Percentiles rank a stretch among this genome's conserved stretches.
Evolutionary conservation across 2,888 invertebrate genomes (phyloP).

Genomic region (Artemia sinica): DNA sequence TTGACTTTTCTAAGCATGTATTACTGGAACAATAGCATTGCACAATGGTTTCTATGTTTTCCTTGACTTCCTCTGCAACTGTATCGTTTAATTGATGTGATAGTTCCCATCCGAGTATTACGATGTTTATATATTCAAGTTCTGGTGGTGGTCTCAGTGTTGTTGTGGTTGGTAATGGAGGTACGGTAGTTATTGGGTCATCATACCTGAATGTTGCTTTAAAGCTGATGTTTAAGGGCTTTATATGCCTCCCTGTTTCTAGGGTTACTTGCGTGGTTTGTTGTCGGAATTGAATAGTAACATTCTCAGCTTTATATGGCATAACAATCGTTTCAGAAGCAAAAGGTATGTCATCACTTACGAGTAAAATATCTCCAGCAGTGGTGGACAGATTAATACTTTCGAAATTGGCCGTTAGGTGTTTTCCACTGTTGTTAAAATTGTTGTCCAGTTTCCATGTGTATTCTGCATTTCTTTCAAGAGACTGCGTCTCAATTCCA

Average conservation of each 20-base stretch:
- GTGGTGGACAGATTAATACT: not conserved
- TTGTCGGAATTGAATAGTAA: not conserved
- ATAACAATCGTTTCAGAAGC: not conserved
- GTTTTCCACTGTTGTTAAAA: not conserved
- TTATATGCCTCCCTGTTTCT: not conserved
- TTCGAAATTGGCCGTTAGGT: not conserved
- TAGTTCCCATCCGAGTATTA: not conserved
- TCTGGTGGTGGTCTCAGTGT: not conserved
- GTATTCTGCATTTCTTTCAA: not conserved
- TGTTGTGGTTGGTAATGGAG: not conserved
- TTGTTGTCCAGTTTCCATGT: not conserved
- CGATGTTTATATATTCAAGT: not conserved
- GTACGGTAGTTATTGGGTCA: not conserved
- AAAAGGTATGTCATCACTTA: not conserved
- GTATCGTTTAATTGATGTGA: not conserved
- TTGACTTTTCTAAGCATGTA: too few species aligned
- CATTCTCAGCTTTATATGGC: not conserved
- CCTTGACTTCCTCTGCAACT: not conserved
- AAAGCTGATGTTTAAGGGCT: slow-evolving; percentile 2
- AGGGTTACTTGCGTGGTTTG: not conserved
- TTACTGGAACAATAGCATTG: not conserved
- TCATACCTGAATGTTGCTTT: not conserved
- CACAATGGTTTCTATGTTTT: not conserved
- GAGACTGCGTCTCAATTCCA: not conserved
- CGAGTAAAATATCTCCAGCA: not conserved